Conservation (phyloP, 2,888 invertebrate genomes). For the Himalopsyche japonica region DNA sequence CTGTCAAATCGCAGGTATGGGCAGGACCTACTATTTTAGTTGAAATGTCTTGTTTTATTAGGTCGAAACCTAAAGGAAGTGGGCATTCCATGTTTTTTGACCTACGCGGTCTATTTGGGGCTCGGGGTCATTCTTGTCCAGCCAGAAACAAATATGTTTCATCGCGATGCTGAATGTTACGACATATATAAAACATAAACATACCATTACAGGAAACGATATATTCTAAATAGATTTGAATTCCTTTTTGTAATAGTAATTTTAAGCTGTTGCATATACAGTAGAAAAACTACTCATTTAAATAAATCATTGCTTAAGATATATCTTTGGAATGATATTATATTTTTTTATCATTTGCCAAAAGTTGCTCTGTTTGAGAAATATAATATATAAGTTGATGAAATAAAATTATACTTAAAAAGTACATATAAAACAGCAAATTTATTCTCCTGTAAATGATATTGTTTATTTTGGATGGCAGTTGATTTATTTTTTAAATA, state of each 20-base stretch:
- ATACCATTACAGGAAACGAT: background rate
- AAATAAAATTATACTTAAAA: no score
- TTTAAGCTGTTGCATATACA: no score
- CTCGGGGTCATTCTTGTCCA: background rate
- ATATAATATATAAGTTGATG: no score
- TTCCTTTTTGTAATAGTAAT: background rate
- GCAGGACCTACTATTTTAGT: background rate
- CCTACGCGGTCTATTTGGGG: background rate
- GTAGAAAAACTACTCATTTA: no score
- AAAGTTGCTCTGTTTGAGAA: no score
- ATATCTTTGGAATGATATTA: no score
- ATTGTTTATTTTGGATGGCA: no score
- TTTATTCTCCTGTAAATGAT: no score
- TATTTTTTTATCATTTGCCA: no score
- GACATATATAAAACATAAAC: background rate
- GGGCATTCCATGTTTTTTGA: background rate
- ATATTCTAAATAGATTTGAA: background rate
- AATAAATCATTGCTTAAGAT: no score
- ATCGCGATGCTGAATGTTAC: background rate
- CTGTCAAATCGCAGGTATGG: background rate
- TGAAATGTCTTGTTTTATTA: background rate
- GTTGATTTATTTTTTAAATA: no score
- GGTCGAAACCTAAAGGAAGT: background rate
- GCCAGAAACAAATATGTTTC: background rate
- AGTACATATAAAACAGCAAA: no score